Base-by-base conservation (phyloP, 2,113 vertebrate species). In the Nicator chloris region DNA sequence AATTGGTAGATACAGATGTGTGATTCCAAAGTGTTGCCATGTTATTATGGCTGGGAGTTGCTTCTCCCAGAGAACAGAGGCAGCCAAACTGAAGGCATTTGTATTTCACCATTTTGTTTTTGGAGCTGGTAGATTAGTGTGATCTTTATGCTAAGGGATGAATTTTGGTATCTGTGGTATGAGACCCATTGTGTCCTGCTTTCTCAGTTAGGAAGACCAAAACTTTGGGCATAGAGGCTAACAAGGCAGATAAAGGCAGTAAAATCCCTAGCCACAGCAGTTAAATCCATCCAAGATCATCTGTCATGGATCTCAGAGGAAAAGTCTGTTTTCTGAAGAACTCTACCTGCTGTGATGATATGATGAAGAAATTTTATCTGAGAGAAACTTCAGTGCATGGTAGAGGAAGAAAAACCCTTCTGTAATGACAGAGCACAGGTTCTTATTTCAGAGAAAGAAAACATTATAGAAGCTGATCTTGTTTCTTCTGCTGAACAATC, bases 281-380 rank as follows among this genome's bases (percentile, higher is more conserved):
- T 54, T 71, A 85, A 96, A 76, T 21, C 15, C 35, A 60, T 73
- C 53, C 81, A 68, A 60, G 73, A 79, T 91, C 30, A 69, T 68
- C 40, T 76, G 3, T 68, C 53, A 56, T 11, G 39, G 49, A 61
- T 81, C 59, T 91, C 53, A 37, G 26, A 56, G 39, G 31, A 68
- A 73, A 79, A 84, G 63, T 69, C 42, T 91, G 73, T 95, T 94
- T 95, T 87, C 75, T 80, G 89, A 91, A 90, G 45, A 89, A 49
- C 53, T 80, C 42, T 87, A 59, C 78, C 53, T 90, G 45, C 78
- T 91, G 66, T 76, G 78, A 59, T 69, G 69, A 8, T 54, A 26
- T 54, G 44, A 57, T 30, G 40, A 86, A 80, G 57, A 78, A 75
- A 84, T 87, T 57, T 72, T 89, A 56, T 91, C 80, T 68, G n/a